These are phyloP conservation scores for Nibea albiflora DNA, from an alignment of 2,113 vertebrate species.

Conservation along the genomic window DNA sequence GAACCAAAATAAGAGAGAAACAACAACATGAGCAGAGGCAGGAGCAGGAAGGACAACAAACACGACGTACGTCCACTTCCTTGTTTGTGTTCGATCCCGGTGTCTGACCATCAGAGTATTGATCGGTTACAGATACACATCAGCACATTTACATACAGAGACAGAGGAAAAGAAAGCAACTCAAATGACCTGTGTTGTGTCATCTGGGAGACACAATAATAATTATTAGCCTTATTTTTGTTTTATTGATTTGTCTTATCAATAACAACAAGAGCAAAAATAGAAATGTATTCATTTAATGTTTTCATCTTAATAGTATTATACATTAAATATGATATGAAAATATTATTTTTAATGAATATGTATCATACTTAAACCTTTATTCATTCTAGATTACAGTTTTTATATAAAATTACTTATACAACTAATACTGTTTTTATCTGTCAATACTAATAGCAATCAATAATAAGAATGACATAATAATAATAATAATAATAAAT, in stretches of 20 bases:
- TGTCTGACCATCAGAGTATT: constrained; percentile 52
- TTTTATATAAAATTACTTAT: neutral
- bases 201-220: too few species aligned
- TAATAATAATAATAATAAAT: neutral
- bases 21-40: constrained; percentile 30
- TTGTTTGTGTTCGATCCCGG: constrained; percentile 48
- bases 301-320: neutral
- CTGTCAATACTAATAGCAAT: neutral
- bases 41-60: constrained; percentile 50
- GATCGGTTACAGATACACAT: constrained; percentile 59
- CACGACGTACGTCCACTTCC: constrained; percentile 32
- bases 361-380: neutral
- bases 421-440: neutral
- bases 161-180: too few species aligned
- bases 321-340: too few species aligned
- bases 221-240: too few species aligned
- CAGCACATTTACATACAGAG: constrained; percentile 54
- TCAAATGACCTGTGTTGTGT: too few species aligned
- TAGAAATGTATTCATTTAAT: neutral
- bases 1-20: constrained; percentile 19
- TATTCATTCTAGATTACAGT: neutral
- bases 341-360: neutral
- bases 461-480: neutral
- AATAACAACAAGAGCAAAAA: neutral
- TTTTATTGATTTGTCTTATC: neutral